phyloP scores from a whole-genome alignment of 2,113 vertebrate species.

The Shinisaurus crocodilurus region DNA sequence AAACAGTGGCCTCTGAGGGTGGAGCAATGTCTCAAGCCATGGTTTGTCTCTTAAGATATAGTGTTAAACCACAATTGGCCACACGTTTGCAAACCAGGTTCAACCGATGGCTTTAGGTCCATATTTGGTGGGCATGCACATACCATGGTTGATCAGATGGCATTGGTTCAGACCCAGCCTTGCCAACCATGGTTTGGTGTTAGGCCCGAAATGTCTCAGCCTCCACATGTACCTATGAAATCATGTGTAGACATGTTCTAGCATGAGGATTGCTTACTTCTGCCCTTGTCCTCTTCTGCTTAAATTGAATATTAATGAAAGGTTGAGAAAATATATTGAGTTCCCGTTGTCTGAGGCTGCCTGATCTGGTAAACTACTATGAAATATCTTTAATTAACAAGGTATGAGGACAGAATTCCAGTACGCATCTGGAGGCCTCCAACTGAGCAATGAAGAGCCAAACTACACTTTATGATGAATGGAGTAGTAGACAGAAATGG shows the following conservation, averaged over 20 bases:
- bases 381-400: background rate
- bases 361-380: background rate
- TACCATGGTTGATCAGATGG: background rate
- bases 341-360: constrained; percentile 4
- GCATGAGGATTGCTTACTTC: too few species aligned
- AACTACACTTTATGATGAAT: background rate
- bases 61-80: background rate
- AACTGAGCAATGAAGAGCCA: background rate
- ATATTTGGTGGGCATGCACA: background rate
- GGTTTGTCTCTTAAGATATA: background rate
- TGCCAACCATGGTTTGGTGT: background rate
- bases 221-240: too few species aligned
- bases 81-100: background rate
- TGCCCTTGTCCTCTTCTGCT: background rate
- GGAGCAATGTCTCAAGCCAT: too few species aligned
- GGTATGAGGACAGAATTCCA: background rate
- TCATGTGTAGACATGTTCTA: too few species aligned
- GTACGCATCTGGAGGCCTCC: rapidly evolving
- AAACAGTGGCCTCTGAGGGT: background rate
- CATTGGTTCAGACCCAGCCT: background rate
- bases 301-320: background rate
- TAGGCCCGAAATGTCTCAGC: too few species aligned
- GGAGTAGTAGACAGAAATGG: background rate
- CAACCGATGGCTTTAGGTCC: background rate
- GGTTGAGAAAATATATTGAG: background rate